Base-by-base conservation (phyloP, 2,797 vertebrate genomes). In the Chrysocyon brachyurus region DNA sequence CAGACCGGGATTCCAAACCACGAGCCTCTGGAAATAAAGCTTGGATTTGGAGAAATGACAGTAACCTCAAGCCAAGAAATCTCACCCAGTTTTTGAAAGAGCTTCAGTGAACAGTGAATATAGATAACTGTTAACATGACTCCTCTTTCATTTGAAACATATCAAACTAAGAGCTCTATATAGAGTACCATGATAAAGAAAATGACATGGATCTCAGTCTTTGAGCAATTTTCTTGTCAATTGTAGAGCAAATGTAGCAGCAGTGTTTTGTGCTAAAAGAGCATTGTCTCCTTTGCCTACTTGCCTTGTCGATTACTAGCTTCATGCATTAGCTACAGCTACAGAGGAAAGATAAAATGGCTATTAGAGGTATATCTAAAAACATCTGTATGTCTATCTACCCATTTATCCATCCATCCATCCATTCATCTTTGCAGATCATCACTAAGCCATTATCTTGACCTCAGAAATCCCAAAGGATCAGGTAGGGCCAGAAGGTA, bases 1-100 rank as follows among this genome's bases (percentile, higher is more conserved):
- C 92, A 97, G 98, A 94, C 97, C 63, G 83, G 97, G 96, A 94
- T 97, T 99, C 98, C 98, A 99, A 99, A 98, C 98, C 98, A 98
- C 97, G 94, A 98, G 96, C 87, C 2, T 96, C 97, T 98, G 98
- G 98, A 98, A 98, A 97, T 87, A 72, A 97, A 97, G 98, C 90
- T 0, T 10, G 97, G 73, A 97, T 97, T 97, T 97, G 98, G 97
- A 98, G 97, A 96, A 98, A 93, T 1, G 92, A 97, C 89, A 83
- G 57, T 24, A n/a, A 84, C n/a, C 66, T 70, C 22, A 31, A 87
- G 98, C 98, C 98, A 99, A 98, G 97, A 98, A 98, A 98, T 98
- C 98, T 98, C 98, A 98, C 97, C 96, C 97, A 97, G 97, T 96
- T 98, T 98, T 97, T 97, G 94, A 98, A 98, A 98, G 96, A 96